Evolutionary conservation across 2,888 invertebrate genomes (phyloP).

Genomic region (Leucoptera coffeella): DNA sequence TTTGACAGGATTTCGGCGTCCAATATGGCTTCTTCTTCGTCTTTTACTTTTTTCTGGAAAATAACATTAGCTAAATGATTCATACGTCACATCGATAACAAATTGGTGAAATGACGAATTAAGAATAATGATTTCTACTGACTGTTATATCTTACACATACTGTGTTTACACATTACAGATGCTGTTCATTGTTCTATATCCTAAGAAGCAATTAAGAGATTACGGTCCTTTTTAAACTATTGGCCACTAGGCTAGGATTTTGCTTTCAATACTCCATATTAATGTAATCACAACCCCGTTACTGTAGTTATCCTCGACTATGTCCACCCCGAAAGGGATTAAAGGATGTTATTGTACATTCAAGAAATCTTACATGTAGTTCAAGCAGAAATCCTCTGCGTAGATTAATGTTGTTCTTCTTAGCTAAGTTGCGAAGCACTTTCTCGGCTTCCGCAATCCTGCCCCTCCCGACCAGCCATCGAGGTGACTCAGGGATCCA

Average conservation of each 20-base stretch:
- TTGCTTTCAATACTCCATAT: too few relatives aligned
- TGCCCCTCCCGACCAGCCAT: slow-evolving; percentile 60
- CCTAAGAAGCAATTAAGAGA: too few relatives aligned
- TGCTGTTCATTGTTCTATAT: too few relatives aligned
- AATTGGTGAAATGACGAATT: too few relatives aligned
- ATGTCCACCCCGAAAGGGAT: background rate
- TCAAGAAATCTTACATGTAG: slow-evolving; percentile 39
- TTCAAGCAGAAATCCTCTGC: slow-evolving; percentile 53
- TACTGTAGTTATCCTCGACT: background rate
- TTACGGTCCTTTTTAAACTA: too few relatives aligned
- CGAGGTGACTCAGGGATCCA: slow-evolving; percentile 65
- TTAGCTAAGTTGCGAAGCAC: slow-evolving; percentile 57
- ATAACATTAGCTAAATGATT: slow-evolving; percentile 1
- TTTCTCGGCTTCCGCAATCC: slow-evolving; percentile 59
- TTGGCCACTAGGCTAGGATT: too few relatives aligned
- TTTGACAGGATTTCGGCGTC: slow-evolving; percentile 17
- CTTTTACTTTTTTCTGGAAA: slow-evolving; percentile 31
- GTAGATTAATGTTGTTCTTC: slow-evolving; percentile 51
- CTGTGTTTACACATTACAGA: too few relatives aligned
- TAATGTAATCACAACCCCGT: too few relatives aligned
- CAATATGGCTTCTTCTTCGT: slow-evolving; percentile 18
- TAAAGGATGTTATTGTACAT: background rate
- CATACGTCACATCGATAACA: too few relatives aligned
- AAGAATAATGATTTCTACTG: too few relatives aligned
- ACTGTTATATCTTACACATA: too few relatives aligned